phyloP scores from a whole-genome alignment of 37 sponge, comb jelly and placozoan species.

The Halichondria panicea region DNA sequence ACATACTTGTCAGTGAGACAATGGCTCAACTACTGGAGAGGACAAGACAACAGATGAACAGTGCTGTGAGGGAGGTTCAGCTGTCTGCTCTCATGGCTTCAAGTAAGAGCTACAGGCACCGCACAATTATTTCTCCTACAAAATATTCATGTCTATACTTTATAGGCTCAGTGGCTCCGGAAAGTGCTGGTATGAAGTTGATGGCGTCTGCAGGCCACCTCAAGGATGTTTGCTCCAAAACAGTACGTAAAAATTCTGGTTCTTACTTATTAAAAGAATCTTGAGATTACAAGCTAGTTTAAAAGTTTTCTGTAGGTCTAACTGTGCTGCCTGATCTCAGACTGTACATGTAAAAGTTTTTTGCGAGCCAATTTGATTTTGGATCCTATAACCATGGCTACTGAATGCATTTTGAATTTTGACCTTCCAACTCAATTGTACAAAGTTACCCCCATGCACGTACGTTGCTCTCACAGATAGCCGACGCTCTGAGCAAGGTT shows the following conservation, averaged over 20 bases:
- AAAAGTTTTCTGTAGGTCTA: no score
- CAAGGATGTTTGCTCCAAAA: slow-evolving; percentile 52
- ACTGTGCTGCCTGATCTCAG: no score
- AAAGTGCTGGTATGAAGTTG: slow-evolving; percentile 37
- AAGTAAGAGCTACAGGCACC: slow-evolving; percentile 23
- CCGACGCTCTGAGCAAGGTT: slow-evolving; percentile 47
- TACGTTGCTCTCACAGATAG: slow-evolving; percentile 35
- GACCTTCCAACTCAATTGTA: no score
- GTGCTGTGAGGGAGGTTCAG: slow-evolving; percentile 30
- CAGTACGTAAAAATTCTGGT: slow-evolving; percentile 14
- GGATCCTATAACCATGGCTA: no score
- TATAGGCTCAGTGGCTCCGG: slow-evolving; percentile 43
- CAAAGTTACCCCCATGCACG: not conserved
- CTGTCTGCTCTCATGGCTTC: slow-evolving; percentile 38
- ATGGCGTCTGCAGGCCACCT: slow-evolving; percentile 44
- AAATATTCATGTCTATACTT: not conserved
- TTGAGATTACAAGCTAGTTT: not conserved
- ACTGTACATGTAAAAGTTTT: no score
- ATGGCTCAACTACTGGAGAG: slow-evolving; percentile 33
- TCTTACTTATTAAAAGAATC: not conserved
- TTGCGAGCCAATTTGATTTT: no score
- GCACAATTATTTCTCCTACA: not conserved
- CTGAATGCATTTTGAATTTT: no score
- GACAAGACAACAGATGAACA: slow-evolving; percentile 31
- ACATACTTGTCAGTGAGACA: slow-evolving; percentile 45